phyloP scores from a whole-genome alignment of 2,888 invertebrate species.

The Platycheirus albimanus region DNA sequence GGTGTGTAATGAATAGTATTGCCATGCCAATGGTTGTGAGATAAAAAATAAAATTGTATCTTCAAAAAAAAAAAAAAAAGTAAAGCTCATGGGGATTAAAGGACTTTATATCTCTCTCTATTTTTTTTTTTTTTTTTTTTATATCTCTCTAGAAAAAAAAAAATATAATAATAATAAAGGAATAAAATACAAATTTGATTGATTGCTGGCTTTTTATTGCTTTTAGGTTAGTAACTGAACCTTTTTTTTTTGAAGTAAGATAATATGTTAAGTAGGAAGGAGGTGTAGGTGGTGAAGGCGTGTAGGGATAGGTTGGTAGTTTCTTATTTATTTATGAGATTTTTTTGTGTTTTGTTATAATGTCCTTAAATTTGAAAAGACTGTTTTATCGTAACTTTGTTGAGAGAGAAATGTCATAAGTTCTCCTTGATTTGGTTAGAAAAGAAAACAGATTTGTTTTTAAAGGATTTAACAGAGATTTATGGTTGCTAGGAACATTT shows the following conservation, averaged over 20 bases:
- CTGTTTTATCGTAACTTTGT: too few relatives aligned
- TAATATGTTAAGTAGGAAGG: slow-evolving; percentile 8
- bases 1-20: slow-evolving; percentile 19
- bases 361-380: too few relatives aligned
- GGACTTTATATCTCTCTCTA: too few relatives aligned
- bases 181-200: slow-evolving; percentile 63
- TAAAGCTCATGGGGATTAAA: slow-evolving; percentile 22
- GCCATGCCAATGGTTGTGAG: slow-evolving; percentile 11
- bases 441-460: too few relatives aligned
- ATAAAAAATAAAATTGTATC: too few relatives aligned
- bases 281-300: too few relatives aligned
- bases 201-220: slow-evolving; percentile 20
- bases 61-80: neutral
- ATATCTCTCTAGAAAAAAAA: slow-evolving; percentile 24
- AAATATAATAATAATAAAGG: slow-evolving; percentile 33
- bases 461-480: too few relatives aligned
- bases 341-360: neutral
- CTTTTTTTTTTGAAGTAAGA: slow-evolving; percentile 17
- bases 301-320: too few relatives aligned
- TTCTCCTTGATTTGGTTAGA: too few relatives aligned
- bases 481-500: too few relatives aligned
- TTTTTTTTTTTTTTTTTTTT: too few relatives aligned
- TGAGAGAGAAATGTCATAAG: too few relatives aligned
- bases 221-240: neutral
- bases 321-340: slow-evolving; percentile 8